These are phyloP conservation scores for Listronotus bonariensis DNA, from an alignment of 1,140 invertebrate species.

Conservation along the genomic window DNA sequence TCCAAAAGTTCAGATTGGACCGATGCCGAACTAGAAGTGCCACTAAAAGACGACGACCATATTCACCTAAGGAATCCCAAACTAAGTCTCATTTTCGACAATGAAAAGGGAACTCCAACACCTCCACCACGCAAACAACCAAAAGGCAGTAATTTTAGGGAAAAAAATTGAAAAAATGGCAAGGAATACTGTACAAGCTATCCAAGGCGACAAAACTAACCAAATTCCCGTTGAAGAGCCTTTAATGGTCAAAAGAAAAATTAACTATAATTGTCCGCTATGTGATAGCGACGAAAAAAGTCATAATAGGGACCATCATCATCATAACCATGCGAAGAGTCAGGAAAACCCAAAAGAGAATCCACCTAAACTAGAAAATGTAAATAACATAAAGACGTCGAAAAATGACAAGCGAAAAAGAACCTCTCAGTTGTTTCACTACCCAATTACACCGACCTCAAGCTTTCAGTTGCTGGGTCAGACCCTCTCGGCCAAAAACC, in stretches of 20 bases:
- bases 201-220: conserved; percentile 33
- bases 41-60: conserved; percentile 46
- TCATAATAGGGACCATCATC: conserved; percentile 47
- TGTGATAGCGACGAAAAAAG: conserved; percentile 43
- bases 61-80: conserved; percentile 53
- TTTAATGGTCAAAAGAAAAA: conserved; percentile 50
- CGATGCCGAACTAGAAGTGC: conserved; percentile 61
- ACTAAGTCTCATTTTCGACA: conserved; percentile 55
- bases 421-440: conserved; percentile 58
- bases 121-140: conserved; percentile 51
- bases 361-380: conserved; percentile 25
- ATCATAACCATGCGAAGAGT: conserved; percentile 31
- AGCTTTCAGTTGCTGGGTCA: conserved; percentile 46
- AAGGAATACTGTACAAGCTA: conserved; percentile 48
- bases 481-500: conserved; percentile 16
- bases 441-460: conserved; percentile 60
- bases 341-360: conserved; percentile 8
- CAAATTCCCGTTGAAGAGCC: conserved; percentile 48
- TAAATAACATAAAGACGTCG: neutral
- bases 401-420: conserved; percentile 41
- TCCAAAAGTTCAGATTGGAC: conserved; percentile 61
- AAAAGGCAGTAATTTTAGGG: conserved; percentile 37
- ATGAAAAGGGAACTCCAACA: conserved; percentile 49
- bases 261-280: conserved; percentile 48
- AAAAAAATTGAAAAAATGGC: conserved; percentile 51